Conservation (phyloP, 2,113 vertebrate genomes). For the Scytalopus superciliaris region DNA sequence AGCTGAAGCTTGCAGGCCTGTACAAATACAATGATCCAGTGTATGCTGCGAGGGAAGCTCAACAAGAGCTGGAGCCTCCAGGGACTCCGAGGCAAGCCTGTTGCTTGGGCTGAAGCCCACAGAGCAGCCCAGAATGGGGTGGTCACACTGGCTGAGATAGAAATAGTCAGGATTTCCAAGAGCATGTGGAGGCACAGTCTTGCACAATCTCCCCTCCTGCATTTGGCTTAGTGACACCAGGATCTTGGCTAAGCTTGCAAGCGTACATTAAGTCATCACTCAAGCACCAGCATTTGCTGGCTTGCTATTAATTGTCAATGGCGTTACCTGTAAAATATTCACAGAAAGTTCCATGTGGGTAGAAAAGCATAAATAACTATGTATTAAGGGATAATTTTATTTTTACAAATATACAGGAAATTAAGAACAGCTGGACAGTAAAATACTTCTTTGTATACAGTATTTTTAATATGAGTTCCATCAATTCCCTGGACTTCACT, state of each 20-base stretch:
- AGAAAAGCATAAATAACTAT: not conserved
- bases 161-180: not conserved
- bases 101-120: not conserved
- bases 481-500: not conserved
- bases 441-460: conserved; percentile 8
- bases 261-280: not conserved
- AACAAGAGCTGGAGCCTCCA: not conserved
- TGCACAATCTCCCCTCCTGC: not conserved
- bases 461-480: not conserved
- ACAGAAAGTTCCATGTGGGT: not conserved
- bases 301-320: not conserved
- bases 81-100: not conserved
- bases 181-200: not conserved
- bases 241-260: not conserved
- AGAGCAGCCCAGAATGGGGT: not conserved
- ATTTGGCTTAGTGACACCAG: not conserved
- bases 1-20: not conserved
- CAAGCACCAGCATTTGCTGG: not conserved
- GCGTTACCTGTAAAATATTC: conserved; percentile 29
- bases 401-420: conserved; percentile 46
- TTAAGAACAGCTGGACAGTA: conserved; percentile 20
- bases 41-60: not conserved
- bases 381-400: not conserved
- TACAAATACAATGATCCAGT: not conserved
- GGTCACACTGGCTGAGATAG: accelerated